phyloP scores from a whole-genome alignment of 64 coral and sea anemone species.

The Dendronephthya gigantea region DNA sequence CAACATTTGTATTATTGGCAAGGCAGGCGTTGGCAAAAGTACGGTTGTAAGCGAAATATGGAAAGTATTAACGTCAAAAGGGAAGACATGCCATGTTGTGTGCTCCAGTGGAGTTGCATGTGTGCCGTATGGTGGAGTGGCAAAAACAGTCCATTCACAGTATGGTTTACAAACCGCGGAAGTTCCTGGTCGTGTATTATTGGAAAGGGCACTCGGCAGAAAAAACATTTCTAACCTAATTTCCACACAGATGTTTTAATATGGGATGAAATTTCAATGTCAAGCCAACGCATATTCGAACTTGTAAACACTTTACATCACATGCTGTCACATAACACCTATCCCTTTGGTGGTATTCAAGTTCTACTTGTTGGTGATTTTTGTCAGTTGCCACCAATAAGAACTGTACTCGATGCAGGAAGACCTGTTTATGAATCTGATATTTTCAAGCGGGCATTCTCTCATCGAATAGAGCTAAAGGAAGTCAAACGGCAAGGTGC shows the following conservation, averaged over 20 bases:
- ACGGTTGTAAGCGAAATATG: slow-evolving; percentile 16
- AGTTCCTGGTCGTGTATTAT: not conserved
- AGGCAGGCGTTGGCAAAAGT: slow-evolving; percentile 23
- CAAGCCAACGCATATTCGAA: slow-evolving; percentile 17
- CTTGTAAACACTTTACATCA: not conserved
- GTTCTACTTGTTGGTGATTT: not conserved
- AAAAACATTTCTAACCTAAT: not conserved
- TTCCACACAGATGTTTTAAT: not conserved
- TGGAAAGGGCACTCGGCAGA: not conserved
- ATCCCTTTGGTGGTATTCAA: not conserved
- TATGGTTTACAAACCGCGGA: slow-evolving; percentile 36
- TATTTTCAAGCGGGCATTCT: not conserved
- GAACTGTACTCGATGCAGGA: not conserved
- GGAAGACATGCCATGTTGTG: not conserved
- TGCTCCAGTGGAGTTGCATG: slow-evolving; percentile 32
- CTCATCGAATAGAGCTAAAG: not conserved
- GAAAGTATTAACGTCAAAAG: not conserved
- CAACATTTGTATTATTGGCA: slow-evolving; percentile 13
- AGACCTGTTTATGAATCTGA: not conserved
- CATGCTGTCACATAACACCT: not conserved
- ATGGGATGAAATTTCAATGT: slow-evolving; percentile 26
- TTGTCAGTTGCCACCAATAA: not conserved
- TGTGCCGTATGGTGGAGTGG: slow-evolving; percentile 10
- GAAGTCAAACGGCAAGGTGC: no score
- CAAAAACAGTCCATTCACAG: slow-evolving; percentile 14